Percentiles rank a stretch among this genome's conserved stretches.
phyloP scores from a whole-genome alignment of 1,140 invertebrate species.

The Diprion similis region DNA sequence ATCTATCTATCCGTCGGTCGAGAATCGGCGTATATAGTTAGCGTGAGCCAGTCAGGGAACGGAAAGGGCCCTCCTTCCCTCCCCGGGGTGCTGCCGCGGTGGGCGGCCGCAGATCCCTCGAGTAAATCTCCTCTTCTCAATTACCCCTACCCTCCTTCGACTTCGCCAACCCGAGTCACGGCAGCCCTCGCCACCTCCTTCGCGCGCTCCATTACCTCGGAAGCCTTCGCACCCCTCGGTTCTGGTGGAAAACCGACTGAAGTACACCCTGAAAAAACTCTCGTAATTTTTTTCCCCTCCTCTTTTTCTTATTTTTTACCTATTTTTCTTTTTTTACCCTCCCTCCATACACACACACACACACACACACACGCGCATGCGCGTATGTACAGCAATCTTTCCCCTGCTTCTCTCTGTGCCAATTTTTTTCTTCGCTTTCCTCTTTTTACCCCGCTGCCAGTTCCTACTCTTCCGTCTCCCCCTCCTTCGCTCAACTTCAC shows the following conservation, averaged over 20 bases:
- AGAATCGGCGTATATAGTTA: conserved; percentile 22
- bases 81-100: neutral
- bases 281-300: neutral
- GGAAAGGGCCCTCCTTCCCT: neutral
- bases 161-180: conserved; percentile 23
- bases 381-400: neutral
- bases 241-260: neutral
- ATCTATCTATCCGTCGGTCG: conserved; percentile 3
- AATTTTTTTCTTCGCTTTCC: no score
- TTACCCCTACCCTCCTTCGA: conserved; percentile 45
- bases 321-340: neutral
- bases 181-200: conserved; percentile 31
- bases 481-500: no score
- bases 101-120: conserved; percentile 18
- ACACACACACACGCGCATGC: neutral
- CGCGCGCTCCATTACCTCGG: conserved; percentile 47
- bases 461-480: no score
- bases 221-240: conserved; percentile 23
- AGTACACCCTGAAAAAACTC: conserved; percentile 7
- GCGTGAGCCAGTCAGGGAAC: conserved; percentile 11
- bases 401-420: neutral
- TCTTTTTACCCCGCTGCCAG: no score
- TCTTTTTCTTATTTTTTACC: neutral
- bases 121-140: conserved; percentile 62
- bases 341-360: neutral